Percentiles rank a stretch among this genome's conserved stretches.
Evolutionary conservation across 2,888 invertebrate species (phyloP).

Genomic region (Leptinotarsa rubiginosa): DNA sequence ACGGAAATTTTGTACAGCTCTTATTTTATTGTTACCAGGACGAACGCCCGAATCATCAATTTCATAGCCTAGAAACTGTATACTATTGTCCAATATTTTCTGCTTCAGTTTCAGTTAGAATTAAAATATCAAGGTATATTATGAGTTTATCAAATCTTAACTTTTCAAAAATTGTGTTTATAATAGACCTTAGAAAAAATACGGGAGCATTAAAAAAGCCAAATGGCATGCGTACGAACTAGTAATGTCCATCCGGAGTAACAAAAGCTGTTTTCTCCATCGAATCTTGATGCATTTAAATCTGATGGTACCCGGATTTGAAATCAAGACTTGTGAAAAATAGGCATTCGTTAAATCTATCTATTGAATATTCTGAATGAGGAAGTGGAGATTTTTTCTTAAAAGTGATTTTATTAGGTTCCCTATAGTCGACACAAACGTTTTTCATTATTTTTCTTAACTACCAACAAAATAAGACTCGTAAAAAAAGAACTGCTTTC

Average conservation of each 20-base stretch:
- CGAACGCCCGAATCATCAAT: constrained; percentile 22
- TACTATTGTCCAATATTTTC: constrained; percentile 8
- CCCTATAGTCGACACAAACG: constrained; percentile 53
- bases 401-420: constrained; percentile 54
- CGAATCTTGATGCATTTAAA: constrained; percentile 50
- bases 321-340: constrained; percentile 53
- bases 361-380: constrained; percentile 55
- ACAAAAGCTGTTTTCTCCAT: constrained; percentile 56
- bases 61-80: constrained; percentile 26
- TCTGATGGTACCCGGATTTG: constrained; percentile 47
- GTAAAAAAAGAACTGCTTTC: no score
- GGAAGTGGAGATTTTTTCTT: constrained; percentile 57
- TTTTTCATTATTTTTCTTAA: constrained; percentile 45
- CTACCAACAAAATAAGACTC: constrained; percentile 36
- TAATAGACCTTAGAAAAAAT: constrained; percentile 20
- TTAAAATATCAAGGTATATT: constrained; percentile 34
- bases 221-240: constrained; percentile 47
- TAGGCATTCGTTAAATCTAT: constrained; percentile 47
- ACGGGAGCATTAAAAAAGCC: constrained; percentile 24
- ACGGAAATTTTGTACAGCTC: constrained; percentile 27
- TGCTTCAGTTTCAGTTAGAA: constrained; percentile 31
- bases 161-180: constrained; percentile 26
- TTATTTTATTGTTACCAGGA: constrained; percentile 27
- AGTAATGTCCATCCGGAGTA: constrained; percentile 51
- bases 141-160: constrained; percentile 15